Evolutionary conservation across 1,140 invertebrate species (phyloP), one percentile per base, ranked within the genome.

Genomic region (Atta cephalotes): DNA sequence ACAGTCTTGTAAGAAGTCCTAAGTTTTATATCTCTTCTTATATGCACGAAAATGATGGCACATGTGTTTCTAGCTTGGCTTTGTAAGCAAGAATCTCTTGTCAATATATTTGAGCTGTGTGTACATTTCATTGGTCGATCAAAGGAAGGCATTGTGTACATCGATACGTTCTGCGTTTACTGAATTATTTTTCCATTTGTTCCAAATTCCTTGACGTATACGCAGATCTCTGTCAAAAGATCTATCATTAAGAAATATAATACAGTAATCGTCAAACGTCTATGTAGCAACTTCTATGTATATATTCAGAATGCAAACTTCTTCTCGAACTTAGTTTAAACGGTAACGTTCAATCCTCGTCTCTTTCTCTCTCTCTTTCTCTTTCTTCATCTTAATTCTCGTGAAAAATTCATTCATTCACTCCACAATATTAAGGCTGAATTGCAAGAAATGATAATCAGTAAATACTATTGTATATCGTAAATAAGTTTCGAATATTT

Each of bases 21-120:
- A 88, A 72, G 77, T 89, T 62, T 89, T 91, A 89, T 49, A 79
- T 77, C 70, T 86, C 71, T 84, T 68, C 68, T 82, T 91, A 85
- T 87, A 87, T 88, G 78, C 91, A 88, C 87, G 88, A 87, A 91
- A 91, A 89, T 58, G 90, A 91, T 91, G 90, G 90, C 90, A 91
- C 90, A 91, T 91, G 71, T 89, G 84, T 91, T 88, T 87, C 80
- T 90, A 91, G 84, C 72, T 91, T 91, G 90, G 85, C 85, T 70
- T 70, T 77, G 45, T 85, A 90, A 86, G 79, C 88, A 87, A 85
- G 89, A 86, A 84, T 63, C 62, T 88, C 68, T 76, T 51, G n/a
- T 62, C 56, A 62, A 84, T 85, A 88, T 90, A 90, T 63, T 88
- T 88, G 82, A 88, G 82, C 87, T 90, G 60, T 74, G 63, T 66